phyloP scores from a whole-genome alignment of 2,797 vertebrate genomes.

The Helostoma temminkii region DNA sequence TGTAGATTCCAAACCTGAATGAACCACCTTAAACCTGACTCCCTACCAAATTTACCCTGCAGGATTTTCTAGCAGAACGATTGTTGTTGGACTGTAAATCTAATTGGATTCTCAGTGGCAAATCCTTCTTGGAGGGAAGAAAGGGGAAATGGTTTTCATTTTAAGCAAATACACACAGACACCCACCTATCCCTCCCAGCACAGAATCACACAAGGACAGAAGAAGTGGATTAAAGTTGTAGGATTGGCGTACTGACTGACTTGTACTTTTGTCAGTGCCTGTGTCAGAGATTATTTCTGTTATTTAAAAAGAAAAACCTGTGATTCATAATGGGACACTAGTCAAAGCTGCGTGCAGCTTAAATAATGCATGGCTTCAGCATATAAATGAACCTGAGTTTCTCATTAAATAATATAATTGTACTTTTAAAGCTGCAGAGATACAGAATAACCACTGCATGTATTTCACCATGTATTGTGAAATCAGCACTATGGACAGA shows the following conservation, averaged over 20 bases:
- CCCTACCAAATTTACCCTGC: slow-evolving; percentile 23
- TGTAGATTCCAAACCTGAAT: slow-evolving; percentile 16
- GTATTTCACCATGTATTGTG: background rate
- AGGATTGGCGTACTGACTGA: slow-evolving; percentile 2
- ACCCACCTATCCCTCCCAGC: background rate
- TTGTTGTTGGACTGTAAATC: slow-evolving; percentile 47
- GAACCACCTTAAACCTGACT: slow-evolving; percentile 1
- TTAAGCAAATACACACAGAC: slow-evolving; percentile 16
- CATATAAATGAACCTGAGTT: background rate
- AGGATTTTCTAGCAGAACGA: slow-evolving; percentile 19
- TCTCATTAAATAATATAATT: background rate
- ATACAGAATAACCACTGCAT: background rate
- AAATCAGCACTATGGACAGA: slow-evolving; percentile 15
- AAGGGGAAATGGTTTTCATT: slow-evolving; percentile 48
- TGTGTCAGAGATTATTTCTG: slow-evolving; percentile 13
- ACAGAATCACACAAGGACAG: slow-evolving; percentile 16
- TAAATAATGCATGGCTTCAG: background rate
- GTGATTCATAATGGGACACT: background rate
- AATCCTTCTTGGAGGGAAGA: slow-evolving; percentile 38
- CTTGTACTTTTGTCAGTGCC: slow-evolving; percentile 9
- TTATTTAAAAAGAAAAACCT: slow-evolving; percentile 21
- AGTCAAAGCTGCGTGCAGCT: background rate
- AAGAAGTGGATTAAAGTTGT: slow-evolving; percentile 40
- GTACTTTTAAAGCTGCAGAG: background rate
- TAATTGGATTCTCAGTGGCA: slow-evolving; percentile 63